Conservation (phyloP, 2,888 invertebrate species). For the Hoplodrina ambigua region DNA sequence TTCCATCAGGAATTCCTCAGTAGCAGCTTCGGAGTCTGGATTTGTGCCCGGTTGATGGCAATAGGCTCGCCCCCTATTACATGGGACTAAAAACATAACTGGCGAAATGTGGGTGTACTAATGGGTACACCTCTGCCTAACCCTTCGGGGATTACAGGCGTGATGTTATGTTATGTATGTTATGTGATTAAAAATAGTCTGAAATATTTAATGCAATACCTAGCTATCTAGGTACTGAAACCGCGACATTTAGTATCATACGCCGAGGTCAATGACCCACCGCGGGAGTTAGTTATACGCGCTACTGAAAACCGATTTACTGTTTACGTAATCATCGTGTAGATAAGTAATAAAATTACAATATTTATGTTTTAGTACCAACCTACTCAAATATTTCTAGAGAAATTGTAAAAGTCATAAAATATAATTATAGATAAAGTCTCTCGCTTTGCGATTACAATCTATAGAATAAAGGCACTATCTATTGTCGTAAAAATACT, state of each 20-base stretch:
- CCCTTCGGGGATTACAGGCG: too few relatives aligned
- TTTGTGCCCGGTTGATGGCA: too few relatives aligned
- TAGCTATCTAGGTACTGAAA: constrained; percentile 17
- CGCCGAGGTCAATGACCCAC: constrained; percentile 53
- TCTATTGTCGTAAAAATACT: too few relatives aligned
- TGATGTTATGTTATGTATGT: too few relatives aligned
- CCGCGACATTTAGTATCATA: constrained; percentile 18
- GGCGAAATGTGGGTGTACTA: too few relatives aligned
- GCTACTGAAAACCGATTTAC: constrained; percentile 32
- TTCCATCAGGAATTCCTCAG: too few relatives aligned
- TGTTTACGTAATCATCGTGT: constrained; percentile 18
- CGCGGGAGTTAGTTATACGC: constrained; percentile 56
- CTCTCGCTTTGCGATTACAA: background rate
- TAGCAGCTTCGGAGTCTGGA: too few relatives aligned
- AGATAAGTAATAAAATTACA: background rate
- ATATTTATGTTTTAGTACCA: background rate
- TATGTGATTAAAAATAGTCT: constrained; percentile 11
- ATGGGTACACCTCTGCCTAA: too few relatives aligned
- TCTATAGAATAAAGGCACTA: background rate
- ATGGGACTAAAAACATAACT: too few relatives aligned
- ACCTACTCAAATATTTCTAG: background rate
- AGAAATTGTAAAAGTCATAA: too few relatives aligned
- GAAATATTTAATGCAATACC: constrained; percentile 17
- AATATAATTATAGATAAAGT: too few relatives aligned
- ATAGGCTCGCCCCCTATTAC: too few relatives aligned